phyloP scores from a whole-genome alignment of 2,113 vertebrate species.

The Pao palembangensis region DNA sequence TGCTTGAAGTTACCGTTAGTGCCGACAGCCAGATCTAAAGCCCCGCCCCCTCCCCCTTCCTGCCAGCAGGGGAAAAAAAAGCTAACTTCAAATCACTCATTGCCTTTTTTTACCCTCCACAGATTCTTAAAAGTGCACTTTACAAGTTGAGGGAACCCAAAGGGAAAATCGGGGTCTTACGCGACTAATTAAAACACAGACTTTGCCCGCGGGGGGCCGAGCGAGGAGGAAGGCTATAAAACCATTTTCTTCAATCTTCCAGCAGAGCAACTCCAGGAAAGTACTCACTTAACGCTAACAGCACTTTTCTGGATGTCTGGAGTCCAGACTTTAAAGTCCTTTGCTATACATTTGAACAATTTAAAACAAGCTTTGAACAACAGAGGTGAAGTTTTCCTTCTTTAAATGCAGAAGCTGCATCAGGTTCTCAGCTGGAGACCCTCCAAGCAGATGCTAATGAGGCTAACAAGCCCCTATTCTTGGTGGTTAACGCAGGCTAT shows the following conservation, averaged over 20 bases:
- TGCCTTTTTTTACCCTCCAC: conserved; percentile 65
- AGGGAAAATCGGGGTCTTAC: conserved; percentile 55
- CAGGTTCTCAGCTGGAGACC: conserved; percentile 45
- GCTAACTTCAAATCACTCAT: conserved; percentile 69
- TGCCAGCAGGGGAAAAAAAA: conserved; percentile 42
- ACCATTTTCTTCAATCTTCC: conserved; percentile 53
- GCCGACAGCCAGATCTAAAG: conserved; percentile 50
- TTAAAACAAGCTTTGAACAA: conserved; percentile 3
- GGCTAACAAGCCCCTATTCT: conserved; percentile 54
- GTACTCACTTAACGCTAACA: conserved; percentile 49
- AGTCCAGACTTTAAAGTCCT: conserved; percentile 17
- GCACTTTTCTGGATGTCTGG: conserved; percentile 26
- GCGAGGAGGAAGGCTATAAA: conserved; percentile 54
- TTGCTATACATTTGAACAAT: neutral
- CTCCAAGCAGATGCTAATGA: conserved; percentile 46
- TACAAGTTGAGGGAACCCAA: conserved; percentile 60
- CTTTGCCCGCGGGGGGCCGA: conserved; percentile 42
- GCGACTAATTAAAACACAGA: conserved; percentile 65
- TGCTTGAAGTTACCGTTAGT: conserved; percentile 68
- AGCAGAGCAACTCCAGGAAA: conserved; percentile 58
- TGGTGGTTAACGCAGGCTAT: conserved; percentile 57
- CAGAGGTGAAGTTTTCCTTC: neutral
- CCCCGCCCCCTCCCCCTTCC: conserved; percentile 31
- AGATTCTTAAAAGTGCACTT: conserved; percentile 54
- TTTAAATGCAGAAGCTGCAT: neutral